Conservation (phyloP, 2,113 vertebrate species). For the Pica pica region DNA sequence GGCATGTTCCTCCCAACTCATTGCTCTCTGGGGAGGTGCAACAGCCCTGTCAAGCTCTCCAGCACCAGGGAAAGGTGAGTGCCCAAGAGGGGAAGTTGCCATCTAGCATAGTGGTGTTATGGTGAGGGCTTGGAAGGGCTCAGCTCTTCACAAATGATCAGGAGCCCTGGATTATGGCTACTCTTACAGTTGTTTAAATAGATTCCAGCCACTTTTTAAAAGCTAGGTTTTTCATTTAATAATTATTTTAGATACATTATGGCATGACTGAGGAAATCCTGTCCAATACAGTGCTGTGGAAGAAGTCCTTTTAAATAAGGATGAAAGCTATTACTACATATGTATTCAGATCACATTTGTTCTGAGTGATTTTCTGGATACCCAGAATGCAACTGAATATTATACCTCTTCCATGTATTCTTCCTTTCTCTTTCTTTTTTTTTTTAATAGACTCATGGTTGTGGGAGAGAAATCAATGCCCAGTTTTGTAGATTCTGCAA, state of each 20-base stretch:
- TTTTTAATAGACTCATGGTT: background rate
- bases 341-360: background rate
- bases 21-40: background rate
- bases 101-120: accelerated
- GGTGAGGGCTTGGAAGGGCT: background rate
- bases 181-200: background rate
- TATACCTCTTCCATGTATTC: background rate
- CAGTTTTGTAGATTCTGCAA: background rate
- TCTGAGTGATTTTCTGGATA: background rate
- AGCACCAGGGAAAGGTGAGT: background rate
- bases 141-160: background rate
- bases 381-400: background rate
- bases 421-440: background rate
- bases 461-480: background rate
- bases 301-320: background rate
- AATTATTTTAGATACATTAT: background rate
- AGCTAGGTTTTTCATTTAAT: background rate
- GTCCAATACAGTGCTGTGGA: background rate
- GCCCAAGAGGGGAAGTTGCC: background rate
- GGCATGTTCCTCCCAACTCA: accelerated
- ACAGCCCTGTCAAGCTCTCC: background rate
- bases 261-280: background rate
- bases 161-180: background rate
- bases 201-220: background rate
- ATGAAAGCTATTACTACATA: background rate